Conservation (phyloP, 2,797 vertebrate genomes). For the Catostomus latipinnis region DNA sequence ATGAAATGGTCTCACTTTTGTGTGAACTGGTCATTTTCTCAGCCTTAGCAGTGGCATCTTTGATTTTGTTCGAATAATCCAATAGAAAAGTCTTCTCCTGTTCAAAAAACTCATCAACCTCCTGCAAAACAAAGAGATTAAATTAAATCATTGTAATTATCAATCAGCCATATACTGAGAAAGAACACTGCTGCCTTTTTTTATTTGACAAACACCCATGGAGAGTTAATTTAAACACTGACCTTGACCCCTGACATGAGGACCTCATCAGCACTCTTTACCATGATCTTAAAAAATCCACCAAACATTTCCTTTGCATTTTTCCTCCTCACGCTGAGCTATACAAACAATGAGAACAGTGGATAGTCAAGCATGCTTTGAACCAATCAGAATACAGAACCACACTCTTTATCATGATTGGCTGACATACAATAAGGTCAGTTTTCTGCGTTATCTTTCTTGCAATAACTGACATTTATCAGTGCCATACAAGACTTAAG, state of each 20-base stretch:
- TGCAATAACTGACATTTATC: background rate
- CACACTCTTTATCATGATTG: background rate
- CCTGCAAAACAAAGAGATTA: conserved; percentile 73
- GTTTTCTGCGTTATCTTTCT: conserved; percentile 2
- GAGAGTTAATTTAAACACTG: conserved; percentile 28
- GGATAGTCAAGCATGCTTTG: background rate
- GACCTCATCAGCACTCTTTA: conserved; percentile 95
- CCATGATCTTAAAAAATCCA: conserved; percentile 95
- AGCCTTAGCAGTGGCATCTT: conserved; percentile 93
- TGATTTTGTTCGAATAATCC: conserved; percentile 94
- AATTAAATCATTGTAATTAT: background rate
- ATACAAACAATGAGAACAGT: conserved; percentile 43
- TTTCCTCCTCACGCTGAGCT: conserved; percentile 95
- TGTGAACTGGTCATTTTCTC: conserved; percentile 97
- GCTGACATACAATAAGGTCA: background rate
- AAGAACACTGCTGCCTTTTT: background rate
- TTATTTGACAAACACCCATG: background rate
- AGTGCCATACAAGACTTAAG: conserved; percentile 10
- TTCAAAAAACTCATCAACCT: conserved; percentile 98
- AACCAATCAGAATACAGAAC: background rate
- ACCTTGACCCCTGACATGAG: conserved; percentile 97
- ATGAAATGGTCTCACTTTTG: conserved; percentile 83
- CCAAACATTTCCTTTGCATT: conserved; percentile 98
- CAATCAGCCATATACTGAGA: background rate
- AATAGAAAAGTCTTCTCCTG: conserved; percentile 97